Base-by-base conservation (phyloP, 2,888 invertebrate genomes). In the Chromoteleia sp. region DNA sequence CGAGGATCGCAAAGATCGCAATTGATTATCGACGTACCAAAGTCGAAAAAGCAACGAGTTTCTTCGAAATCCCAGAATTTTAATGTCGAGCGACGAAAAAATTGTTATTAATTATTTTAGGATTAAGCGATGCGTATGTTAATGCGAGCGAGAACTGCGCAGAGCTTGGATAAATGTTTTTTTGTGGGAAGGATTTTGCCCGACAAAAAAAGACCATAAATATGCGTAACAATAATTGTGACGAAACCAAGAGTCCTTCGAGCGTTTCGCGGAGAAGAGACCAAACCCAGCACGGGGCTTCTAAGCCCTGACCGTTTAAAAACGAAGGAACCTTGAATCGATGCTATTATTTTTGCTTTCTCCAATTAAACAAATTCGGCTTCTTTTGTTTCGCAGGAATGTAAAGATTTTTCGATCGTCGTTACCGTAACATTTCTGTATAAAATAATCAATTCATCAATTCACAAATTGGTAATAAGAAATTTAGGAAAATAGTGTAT, bases 241-340 rank as follows among this genome's bases (percentile, higher is more conserved):
- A 30, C 30, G 67, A 29, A 67, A 67, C 8, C 10, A 21, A 33
- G 21, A 67, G 67, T 52, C 41, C 54, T 67, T 67, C 65, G 65
- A 21, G 8, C 10, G 33, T 50, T 39, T 65, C 8, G 65, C 50
- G 36, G 15, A 14, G 65, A 67, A 36, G 10, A 17, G 29, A 12
- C 45, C 1, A 5, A 33, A 25, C 48, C 39, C 19, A n/a, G n/a
- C 6, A n/a, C 5, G 50, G 73, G 83, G 76, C 71, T 84, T 82
- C 84, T 25, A 79, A 73, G 68, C 74, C 76, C 81, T 81, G 81
- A 81, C 73, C 78, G 59, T n/a, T 76, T 59, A 15, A 78, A 81
- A 84, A 56, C 33, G 39, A 30, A 7, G 0, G 36, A 58, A 71
- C 79, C 76, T 77, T 39, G 58, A 73, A 58, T 5, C 25, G 5